These are phyloP conservation scores for Nycteola revayana DNA, from an alignment of 2,888 invertebrate genomes.

Conservation along the genomic window DNA sequence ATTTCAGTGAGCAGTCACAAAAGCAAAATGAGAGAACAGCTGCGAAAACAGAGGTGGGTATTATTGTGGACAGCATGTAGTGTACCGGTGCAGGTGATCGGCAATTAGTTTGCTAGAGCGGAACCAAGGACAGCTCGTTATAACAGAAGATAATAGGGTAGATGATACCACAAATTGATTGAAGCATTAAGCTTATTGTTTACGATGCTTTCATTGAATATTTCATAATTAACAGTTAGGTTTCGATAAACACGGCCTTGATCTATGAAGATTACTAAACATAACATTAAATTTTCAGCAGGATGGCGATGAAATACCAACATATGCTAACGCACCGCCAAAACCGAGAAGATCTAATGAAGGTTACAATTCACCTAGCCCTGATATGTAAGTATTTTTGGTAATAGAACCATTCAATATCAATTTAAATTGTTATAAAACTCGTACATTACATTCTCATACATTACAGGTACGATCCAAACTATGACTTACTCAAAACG, in stretches of 20 bases:
- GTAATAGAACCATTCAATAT: neutral
- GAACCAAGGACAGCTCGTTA: slow-evolving; percentile 73
- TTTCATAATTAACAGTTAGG: slow-evolving; percentile 6
- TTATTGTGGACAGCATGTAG: slow-evolving; percentile 51
- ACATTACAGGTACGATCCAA: slow-evolving; percentile 78
- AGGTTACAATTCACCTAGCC: slow-evolving; percentile 88
- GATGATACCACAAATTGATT: slow-evolving; percentile 42
- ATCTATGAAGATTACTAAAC: slow-evolving; percentile 1
- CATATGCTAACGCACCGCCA: slow-evolving; percentile 95
- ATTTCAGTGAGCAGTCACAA: slow-evolving; percentile 68
- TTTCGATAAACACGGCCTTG: slow-evolving; percentile 1
- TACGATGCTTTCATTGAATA: slow-evolving; percentile 18
- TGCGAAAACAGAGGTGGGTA: slow-evolving; percentile 73
- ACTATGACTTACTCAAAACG: slow-evolving; percentile 78
- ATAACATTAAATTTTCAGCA: slow-evolving; percentile 24
- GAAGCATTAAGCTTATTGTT: slow-evolving; percentile 22
- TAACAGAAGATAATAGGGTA: slow-evolving; percentile 58
- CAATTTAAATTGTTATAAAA: neutral
- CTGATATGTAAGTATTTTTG: slow-evolving; percentile 78
- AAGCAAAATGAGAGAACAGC: slow-evolving; percentile 61
- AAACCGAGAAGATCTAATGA: slow-evolving; percentile 92
- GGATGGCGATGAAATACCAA: slow-evolving; percentile 77
- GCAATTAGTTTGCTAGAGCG: slow-evolving; percentile 66
- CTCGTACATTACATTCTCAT: slow-evolving; percentile 15
- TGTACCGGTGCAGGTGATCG: slow-evolving; percentile 62